These are phyloP conservation scores for Epinephelus malabaricus DNA, from an alignment of 2,797 vertebrate species.

Conservation along the genomic window DNA sequence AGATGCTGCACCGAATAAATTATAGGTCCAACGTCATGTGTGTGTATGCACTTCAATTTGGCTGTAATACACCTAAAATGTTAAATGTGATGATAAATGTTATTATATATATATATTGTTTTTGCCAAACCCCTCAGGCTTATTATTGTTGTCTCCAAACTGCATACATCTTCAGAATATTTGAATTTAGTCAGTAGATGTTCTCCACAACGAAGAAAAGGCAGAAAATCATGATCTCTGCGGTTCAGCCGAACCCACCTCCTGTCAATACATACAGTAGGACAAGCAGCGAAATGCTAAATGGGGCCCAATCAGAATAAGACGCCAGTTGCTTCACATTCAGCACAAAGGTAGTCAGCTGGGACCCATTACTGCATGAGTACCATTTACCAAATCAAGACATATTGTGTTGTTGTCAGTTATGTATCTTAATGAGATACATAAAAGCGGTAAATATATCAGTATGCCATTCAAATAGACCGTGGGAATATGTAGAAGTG, in stretches of 20 bases:
- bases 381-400: conserved; percentile 52
- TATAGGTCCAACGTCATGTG: no score
- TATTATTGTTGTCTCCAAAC: conserved; percentile 9
- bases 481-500: conserved; percentile 24
- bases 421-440: conserved; percentile 40
- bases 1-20: no score
- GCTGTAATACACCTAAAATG: no score
- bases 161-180: conserved; percentile 8
- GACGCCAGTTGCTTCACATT: conserved; percentile 42
- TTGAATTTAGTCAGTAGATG: neutral
- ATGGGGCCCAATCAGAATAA: conserved; percentile 55
- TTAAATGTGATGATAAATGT: neutral
- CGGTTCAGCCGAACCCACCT: conserved; percentile 13
- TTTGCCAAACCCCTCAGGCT: neutral
- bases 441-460: conserved; percentile 39
- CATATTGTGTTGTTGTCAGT: conserved; percentile 55
- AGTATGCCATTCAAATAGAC: conserved; percentile 23
- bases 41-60: no score
- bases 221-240: conserved; percentile 23
- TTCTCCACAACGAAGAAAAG: conserved; percentile 3
- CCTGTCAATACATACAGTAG: conserved; percentile 41
- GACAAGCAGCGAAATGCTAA: conserved; percentile 51
- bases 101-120: neutral
- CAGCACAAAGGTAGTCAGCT: conserved; percentile 35
- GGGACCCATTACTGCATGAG: conserved; percentile 44